phyloP scores from a whole-genome alignment of 2,797 vertebrate genomes.

The Schizothorax lantsangensis region DNA sequence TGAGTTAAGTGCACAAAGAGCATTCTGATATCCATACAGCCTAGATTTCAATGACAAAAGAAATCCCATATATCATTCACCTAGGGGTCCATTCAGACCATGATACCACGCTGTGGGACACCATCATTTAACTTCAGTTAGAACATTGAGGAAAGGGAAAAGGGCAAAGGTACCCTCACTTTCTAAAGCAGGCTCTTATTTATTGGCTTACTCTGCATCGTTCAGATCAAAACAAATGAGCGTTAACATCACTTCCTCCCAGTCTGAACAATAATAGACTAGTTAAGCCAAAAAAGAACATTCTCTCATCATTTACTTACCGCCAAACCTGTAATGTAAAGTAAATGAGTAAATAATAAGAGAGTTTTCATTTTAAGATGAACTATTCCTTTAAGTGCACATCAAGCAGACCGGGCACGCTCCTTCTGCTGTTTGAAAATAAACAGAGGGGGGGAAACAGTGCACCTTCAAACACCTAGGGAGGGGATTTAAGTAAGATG shows the following conservation, averaged over 20 bases:
- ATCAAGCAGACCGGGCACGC: conserved; percentile 68
- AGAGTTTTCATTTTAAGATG: conserved; percentile 8
- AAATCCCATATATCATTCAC: conserved; percentile 67
- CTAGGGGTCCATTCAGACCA: conserved; percentile 45
- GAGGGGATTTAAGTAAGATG: conserved; percentile 81
- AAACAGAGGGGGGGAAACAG: conserved; percentile 65
- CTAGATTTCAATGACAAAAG: conserved; percentile 61
- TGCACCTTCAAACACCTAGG: conserved; percentile 75
- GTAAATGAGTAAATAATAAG: background rate
- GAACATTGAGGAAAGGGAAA: conserved; percentile 32
- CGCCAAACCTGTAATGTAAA: background rate
- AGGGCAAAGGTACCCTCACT: conserved; percentile 39
- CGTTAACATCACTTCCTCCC: conserved; percentile 66
- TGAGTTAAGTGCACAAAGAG: conserved; percentile 38
- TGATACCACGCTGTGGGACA: conserved; percentile 53
- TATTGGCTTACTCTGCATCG: conserved; percentile 48
- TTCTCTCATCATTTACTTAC: background rate
- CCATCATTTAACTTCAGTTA: conserved; percentile 49
- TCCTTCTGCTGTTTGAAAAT: conserved; percentile 68
- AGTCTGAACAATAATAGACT: conserved; percentile 78
- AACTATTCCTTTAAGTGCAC: conserved; percentile 57
- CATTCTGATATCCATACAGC: conserved; percentile 41
- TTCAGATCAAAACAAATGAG: conserved; percentile 53
- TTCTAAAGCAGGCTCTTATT: conserved; percentile 53
- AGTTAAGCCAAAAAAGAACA: background rate